These are phyloP conservation scores for Porites evermanni DNA, from an alignment of 92 coral and sea anemone species.

Conservation along the genomic window DNA sequence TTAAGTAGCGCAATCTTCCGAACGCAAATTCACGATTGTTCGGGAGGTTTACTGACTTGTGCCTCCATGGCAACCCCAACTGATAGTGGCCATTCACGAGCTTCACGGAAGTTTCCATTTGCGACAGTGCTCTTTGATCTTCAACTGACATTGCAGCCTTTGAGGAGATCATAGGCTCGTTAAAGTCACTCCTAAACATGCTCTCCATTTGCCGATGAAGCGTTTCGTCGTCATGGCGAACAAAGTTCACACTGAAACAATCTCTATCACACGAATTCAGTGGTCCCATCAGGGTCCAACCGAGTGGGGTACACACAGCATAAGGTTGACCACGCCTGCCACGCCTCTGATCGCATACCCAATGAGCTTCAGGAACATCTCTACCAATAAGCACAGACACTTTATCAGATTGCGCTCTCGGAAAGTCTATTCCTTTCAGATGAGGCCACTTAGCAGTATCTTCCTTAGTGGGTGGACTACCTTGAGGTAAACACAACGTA, in stretches of 20 bases:
- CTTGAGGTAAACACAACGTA: conserved; percentile 18
- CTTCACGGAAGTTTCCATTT: conserved; percentile 44
- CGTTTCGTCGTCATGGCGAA: conserved; percentile 1
- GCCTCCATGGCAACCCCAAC: conserved; percentile 59
- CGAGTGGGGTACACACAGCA: conserved; percentile 53
- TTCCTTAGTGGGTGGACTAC: conserved; percentile 26
- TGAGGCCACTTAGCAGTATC: conserved; percentile 50
- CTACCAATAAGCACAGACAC: conserved; percentile 54
- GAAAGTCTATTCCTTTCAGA: conserved; percentile 36
- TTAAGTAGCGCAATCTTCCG: conserved; percentile 34
- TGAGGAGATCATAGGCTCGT: not conserved
- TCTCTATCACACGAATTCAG: not conserved
- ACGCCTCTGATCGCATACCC: conserved; percentile 65
- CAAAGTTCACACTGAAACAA: not conserved
- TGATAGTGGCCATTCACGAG: conserved; percentile 64
- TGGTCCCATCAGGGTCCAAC: conserved; percentile 72
- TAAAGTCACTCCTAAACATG: conserved; percentile 2
- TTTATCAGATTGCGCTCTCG: not conserved
- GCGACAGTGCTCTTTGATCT: conserved; percentile 48
- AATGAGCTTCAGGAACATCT: conserved; percentile 68
- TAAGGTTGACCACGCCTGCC: conserved; percentile 58
- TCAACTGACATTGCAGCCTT: conserved; percentile 47
- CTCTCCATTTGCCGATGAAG: conserved; percentile 19
- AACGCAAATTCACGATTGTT: conserved; percentile 51
- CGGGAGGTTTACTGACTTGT: conserved; percentile 24